Evolutionary conservation across 2,113 vertebrate genomes (phyloP), one percentile per base, ranked within the genome.

Genomic region (Aegithalos caudatus): DNA sequence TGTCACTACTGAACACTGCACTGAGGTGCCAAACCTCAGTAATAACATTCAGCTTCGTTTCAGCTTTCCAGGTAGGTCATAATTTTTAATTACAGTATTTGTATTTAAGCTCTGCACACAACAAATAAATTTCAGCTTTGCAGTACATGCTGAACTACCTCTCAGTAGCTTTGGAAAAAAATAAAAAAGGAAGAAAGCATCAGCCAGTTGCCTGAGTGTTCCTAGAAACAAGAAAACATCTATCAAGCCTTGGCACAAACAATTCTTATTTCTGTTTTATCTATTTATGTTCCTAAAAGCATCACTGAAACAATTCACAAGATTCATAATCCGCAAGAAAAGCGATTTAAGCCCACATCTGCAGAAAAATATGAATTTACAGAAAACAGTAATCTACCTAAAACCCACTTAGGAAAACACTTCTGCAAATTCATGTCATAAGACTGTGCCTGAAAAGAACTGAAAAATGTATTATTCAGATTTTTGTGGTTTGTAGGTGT

Each of bases 261-360:
- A 88, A 62, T 64, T 81, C 35, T 83, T 94, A 60, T 64, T 95
- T 83, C 67, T 84, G 14, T 60, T 94, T 92, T 71, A 94, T 74
- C 92, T 93, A 29, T 88, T 97, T 92, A 88, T 81, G 62, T 58
- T 66, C 60, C 88, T 93, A 94, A 92, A 95, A 93, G 74, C 71
- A 67, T 73, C 64, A 58, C 28, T 56, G 51, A 88, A 93, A 85
- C 76, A 94, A 91, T 88, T 93, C 79, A 64, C 56, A 81, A 87
- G 53, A 78, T 81, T 94, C 78, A 72, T 81, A 94, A 88, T 73
- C 67, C 24, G 2, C 53, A 83, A 66, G 74, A 58, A 94, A 84
- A 93, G 70, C 17, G 1, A 93, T 80, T 92, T 94, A 95, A 95
- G 33, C 47, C 45, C 51, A 70, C n/a, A 69, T 72, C 47, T 71